A percentile compares a stretch with the other conserved stretches of the same genome.
Conservation (phyloP, 2,888 invertebrate species). For the Stenodera caucasica region DNA sequence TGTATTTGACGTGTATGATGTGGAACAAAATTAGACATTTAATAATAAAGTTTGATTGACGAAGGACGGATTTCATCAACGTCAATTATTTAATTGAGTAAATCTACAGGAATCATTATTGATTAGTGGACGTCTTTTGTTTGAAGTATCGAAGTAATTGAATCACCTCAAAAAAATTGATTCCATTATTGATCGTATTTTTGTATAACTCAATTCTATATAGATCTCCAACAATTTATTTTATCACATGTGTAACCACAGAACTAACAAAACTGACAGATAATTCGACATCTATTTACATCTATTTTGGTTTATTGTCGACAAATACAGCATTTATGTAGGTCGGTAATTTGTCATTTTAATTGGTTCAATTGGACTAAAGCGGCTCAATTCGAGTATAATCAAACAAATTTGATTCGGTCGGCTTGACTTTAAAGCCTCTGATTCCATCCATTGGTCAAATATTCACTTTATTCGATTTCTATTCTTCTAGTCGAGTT, state of each 20-base stretch:
- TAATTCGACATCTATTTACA: neutral
- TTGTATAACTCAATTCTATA: too few relatives aligned
- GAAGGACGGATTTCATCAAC: neutral
- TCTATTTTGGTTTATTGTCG: neutral
- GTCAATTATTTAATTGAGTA: neutral
- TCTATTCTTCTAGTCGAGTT: too few relatives aligned
- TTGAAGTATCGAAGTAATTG: too few relatives aligned
- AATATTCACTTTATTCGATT: too few relatives aligned
- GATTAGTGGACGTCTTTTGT: neutral
- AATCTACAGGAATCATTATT: neutral
- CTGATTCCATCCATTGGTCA: too few relatives aligned
- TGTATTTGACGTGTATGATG: neutral
- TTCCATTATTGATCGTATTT: too few relatives aligned
- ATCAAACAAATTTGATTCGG: too few relatives aligned
- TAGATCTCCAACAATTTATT: neutral
- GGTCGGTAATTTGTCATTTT: neutral
- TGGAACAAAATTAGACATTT: neutral
- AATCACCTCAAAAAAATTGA: too few relatives aligned
- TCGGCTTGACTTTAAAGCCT: too few relatives aligned
- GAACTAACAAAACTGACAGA: neutral
- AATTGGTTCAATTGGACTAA: neutral
- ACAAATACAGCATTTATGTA: neutral
- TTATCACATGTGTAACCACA: neutral
- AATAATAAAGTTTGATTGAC: neutral
- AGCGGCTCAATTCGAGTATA: too few relatives aligned